phyloP scores from a whole-genome alignment of 1,140 invertebrate species.

The Euura lappo region DNA sequence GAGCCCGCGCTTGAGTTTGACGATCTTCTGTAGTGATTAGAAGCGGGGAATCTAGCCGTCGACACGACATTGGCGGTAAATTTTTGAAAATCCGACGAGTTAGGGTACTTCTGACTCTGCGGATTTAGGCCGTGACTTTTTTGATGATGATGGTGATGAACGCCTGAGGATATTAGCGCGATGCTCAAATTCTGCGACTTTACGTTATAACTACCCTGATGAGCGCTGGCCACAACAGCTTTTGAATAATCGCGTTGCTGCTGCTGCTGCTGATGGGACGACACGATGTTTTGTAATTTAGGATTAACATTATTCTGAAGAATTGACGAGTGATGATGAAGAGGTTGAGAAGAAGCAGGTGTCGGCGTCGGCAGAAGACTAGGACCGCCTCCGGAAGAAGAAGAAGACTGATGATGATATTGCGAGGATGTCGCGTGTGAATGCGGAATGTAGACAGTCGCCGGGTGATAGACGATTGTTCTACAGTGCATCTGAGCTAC shows the following conservation, averaged over 20 bases:
- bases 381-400: constrained; percentile 29
- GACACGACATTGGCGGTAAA: constrained; percentile 26
- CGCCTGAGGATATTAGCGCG: neutral
- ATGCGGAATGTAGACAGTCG: constrained; percentile 48
- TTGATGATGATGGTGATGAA: constrained; percentile 5
- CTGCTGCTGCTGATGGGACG: neutral
- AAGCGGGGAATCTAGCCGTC: constrained; percentile 29
- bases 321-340: neutral
- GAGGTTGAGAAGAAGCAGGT: constrained; percentile 4
- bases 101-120: constrained; percentile 31
- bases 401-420: neutral
- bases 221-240: neutral
- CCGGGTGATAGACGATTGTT: constrained; percentile 47
- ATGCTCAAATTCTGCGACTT: constrained; percentile 11
- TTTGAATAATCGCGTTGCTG: constrained; percentile 7
- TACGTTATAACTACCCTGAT: neutral
- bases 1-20: constrained; percentile 19
- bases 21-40: constrained; percentile 28
- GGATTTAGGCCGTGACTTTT: constrained; percentile 11
- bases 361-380: constrained; percentile 50
- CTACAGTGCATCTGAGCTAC: constrained; percentile 47
- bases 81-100: constrained; percentile 25
- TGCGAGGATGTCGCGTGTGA: constrained; percentile 29
- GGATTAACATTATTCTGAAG: neutral
- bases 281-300: neutral